Percentiles rank a stretch among this genome's conserved stretches.
These are phyloP conservation scores for Acleris emargana DNA, from an alignment of 2,888 invertebrate species.

Conservation along the genomic window DNA sequence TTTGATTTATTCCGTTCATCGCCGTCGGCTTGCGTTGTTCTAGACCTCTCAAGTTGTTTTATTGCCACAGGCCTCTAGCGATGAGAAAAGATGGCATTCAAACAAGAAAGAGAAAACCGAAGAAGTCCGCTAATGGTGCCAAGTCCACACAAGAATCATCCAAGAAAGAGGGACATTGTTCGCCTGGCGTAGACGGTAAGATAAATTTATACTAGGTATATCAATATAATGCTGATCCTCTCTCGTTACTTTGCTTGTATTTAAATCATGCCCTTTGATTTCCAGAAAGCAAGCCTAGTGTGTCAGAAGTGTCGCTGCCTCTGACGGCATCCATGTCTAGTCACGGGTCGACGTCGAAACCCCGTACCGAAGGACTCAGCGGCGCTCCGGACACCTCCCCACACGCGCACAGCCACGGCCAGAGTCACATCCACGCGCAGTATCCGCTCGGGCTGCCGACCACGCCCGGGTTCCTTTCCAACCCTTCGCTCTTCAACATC, in stretches of 20 bases:
- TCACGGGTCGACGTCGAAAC: slow-evolving; percentile 41
- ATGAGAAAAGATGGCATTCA: slow-evolving; percentile 99
- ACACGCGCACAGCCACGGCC: slow-evolving; percentile 75
- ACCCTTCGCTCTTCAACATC: slow-evolving; percentile 73
- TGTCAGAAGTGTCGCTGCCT: slow-evolving; percentile 74
- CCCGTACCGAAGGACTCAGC: slow-evolving; percentile 61
- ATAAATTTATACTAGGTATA: neutral
- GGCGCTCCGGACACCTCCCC: slow-evolving; percentile 55
- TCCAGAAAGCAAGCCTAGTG: slow-evolving; percentile 71
- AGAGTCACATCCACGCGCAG: slow-evolving; percentile 52
- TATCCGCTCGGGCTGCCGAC: slow-evolving; percentile 53
- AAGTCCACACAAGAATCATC: slow-evolving; percentile 66
- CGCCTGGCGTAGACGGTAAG: slow-evolving; percentile 71
- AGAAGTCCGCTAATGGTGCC: slow-evolving; percentile 86
- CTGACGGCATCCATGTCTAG: slow-evolving; percentile 58
- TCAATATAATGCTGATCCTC: too few relatives aligned
- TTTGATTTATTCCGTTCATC: too few relatives aligned
- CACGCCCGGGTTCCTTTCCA: slow-evolving; percentile 63
- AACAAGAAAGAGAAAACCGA: slow-evolving; percentile 96
- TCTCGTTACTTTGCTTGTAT: neutral
- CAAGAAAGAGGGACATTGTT: slow-evolving; percentile 76
- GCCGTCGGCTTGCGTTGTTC: too few relatives aligned
- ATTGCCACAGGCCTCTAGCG: slow-evolving; percentile 88
- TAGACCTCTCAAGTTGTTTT: neutral
- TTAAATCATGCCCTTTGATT: slow-evolving; percentile 1